A percentile compares a stretch with the other conserved stretches of the same genome.
phyloP scores from a whole-genome alignment of 2,888 invertebrate genomes.

The Pseudococcus longispinus region DNA sequence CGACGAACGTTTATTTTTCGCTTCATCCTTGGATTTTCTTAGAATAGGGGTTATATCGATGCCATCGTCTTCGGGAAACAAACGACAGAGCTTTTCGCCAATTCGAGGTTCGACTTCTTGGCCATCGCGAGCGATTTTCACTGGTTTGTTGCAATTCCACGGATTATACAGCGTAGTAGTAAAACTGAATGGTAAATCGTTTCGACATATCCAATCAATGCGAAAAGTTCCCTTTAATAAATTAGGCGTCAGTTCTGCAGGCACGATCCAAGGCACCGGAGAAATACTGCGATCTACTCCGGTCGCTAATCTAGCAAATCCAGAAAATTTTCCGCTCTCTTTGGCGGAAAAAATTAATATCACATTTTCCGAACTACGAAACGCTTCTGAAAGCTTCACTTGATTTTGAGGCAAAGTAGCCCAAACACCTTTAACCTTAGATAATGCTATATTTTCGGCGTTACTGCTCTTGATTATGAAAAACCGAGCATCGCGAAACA shows the following conservation, averaged over 20 bases:
- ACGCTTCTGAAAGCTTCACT: constrained; percentile 93
- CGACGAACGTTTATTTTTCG: neutral
- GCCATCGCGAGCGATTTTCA: constrained; percentile 98
- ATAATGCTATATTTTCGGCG: constrained; percentile 92
- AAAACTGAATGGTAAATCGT: constrained; percentile 89
- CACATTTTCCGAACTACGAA: constrained; percentile 90
- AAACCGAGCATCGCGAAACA: constrained; percentile 92
- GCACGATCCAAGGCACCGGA: constrained; percentile 90
- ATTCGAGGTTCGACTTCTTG: constrained; percentile 97
- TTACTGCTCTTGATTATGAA: constrained; percentile 98
- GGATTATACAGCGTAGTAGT: constrained; percentile 94
- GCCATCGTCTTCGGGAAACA: constrained; percentile 90
- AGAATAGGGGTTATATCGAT: constrained; percentile 89
- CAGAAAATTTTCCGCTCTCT: constrained; percentile 91
- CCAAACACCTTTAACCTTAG: constrained; percentile 96
- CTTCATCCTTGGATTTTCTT: constrained; percentile 77
- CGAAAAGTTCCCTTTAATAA: constrained; percentile 95
- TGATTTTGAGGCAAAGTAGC: constrained; percentile 97
- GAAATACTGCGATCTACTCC: constrained; percentile 90
- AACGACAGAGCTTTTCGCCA: constrained; percentile 89
- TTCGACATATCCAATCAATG: constrained; percentile 96
- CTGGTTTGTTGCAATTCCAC: constrained; percentile 98
- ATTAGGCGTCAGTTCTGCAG: constrained; percentile 86
- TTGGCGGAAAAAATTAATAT: constrained; percentile 96
- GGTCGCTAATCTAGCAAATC: constrained; percentile 88